A percentile compares a stretch with the other conserved stretches of the same genome.
phyloP scores from a whole-genome alignment of 2,113 vertebrate genomes.

The Pygoscelis antarcticus region DNA sequence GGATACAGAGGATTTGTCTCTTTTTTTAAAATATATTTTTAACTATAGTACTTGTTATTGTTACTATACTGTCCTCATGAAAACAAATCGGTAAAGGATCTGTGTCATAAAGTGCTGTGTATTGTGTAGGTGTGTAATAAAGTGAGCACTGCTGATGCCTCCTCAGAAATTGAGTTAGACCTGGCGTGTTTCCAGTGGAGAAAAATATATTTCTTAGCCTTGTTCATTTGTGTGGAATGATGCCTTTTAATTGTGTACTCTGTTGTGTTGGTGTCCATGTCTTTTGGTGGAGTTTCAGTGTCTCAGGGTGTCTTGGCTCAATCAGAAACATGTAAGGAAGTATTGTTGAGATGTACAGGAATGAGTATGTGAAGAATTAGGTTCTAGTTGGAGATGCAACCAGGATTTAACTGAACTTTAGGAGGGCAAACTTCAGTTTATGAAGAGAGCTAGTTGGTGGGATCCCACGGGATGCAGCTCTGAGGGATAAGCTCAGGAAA shows the following conservation, averaged over 20 bases:
- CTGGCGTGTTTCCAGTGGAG: neutral
- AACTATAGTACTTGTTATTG: neutral
- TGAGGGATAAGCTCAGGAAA: neutral
- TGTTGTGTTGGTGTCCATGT: neutral
- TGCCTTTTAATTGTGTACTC: neutral
- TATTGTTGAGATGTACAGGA: neutral
- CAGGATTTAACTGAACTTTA: neutral
- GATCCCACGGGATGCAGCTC: neutral
- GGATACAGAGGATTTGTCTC: neutral
- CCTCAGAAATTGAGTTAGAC: neutral
- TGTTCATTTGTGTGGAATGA: neutral
- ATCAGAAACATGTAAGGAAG: fast-evolving
- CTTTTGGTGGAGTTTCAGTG: neutral
- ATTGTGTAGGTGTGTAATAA: neutral
- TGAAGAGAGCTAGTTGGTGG: neutral
- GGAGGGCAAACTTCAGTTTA: neutral
- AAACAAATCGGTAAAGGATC: neutral
- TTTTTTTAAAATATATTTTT: neutral
- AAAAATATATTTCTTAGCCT: neutral
- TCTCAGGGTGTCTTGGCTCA: neutral
- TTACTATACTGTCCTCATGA: neutral
- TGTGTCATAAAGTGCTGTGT: fast-evolving
- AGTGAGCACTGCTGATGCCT: neutral
- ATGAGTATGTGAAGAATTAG: neutral
- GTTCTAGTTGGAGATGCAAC: neutral